A percentile compares a stretch with the other conserved stretches of the same genome.
These are phyloP conservation scores for Geothlypis trichas DNA, from an alignment of 2,113 vertebrate species.

Conservation along the genomic window DNA sequence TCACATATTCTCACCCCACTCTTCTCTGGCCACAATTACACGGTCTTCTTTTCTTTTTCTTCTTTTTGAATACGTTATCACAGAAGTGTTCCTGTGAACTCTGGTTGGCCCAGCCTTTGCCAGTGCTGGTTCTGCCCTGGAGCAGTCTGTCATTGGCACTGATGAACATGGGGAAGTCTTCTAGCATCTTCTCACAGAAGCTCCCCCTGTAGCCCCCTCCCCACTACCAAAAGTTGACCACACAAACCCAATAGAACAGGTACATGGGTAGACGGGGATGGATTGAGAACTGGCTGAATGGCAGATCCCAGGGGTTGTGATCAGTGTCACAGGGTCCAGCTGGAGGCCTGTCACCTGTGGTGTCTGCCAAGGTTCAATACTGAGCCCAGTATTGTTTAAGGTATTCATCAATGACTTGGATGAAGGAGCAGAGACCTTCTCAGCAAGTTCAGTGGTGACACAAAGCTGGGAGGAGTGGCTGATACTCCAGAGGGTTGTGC, in stretches of 20 bases:
- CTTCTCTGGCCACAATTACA: not conserved
- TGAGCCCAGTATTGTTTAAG: not conserved
- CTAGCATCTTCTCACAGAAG: not conserved
- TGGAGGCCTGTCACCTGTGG: not conserved
- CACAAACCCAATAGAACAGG: not conserved
- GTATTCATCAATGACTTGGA: not conserved
- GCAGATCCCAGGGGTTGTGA: not conserved
- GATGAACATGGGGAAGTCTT: not conserved
- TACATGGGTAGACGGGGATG: not conserved
- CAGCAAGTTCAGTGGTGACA: not conserved
- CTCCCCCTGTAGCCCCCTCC: not conserved
- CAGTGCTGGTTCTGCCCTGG: not conserved
- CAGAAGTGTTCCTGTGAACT: not conserved
- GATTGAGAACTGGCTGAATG: not conserved
- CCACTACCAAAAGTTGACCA: not conserved
- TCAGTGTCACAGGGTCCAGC: not conserved
- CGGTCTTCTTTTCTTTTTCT: not conserved
- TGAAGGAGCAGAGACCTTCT: not conserved
- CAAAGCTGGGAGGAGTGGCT: not conserved
- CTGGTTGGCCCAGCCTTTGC: not conserved
- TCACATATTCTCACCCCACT: rapidly evolving
- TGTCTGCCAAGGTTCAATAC: not conserved
- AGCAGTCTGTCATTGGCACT: rapidly evolving
- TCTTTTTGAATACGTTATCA: not conserved
- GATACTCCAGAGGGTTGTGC: not conserved